These are phyloP conservation scores for Bursaphelenchus okinawaensis DNA, from an alignment of 2,888 invertebrate genomes.

Conservation along the genomic window DNA sequence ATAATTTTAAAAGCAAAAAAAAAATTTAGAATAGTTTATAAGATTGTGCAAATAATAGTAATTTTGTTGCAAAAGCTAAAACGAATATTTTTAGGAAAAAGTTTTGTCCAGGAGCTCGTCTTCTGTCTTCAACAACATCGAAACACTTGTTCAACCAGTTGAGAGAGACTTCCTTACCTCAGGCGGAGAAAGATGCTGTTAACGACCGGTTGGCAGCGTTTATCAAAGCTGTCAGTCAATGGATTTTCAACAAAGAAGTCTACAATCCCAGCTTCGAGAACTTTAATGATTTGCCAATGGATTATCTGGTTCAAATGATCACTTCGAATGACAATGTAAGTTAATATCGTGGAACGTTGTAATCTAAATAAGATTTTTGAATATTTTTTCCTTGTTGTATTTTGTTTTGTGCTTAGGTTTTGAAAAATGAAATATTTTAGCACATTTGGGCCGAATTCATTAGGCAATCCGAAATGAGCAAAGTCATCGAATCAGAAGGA, in stretches of 20 bases:
- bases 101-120: slow-evolving; percentile 31
- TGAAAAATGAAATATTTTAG: slow-evolving; percentile 11
- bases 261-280: slow-evolving; percentile 31
- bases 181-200: slow-evolving; percentile 18
- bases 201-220: slow-evolving; percentile 13
- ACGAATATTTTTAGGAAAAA: slow-evolving; percentile 32
- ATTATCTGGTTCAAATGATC: slow-evolving; percentile 50
- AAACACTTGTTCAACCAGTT: slow-evolving; percentile 25
- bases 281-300: slow-evolving; percentile 41
- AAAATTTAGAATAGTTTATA: too few species aligned
- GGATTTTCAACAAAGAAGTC: slow-evolving; percentile 21
- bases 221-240: slow-evolving; percentile 19
- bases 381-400: too few species aligned
- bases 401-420: too few species aligned
- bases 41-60: too few species aligned
- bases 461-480: slow-evolving; percentile 26
- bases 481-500: neutral
- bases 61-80: too few species aligned
- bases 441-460: slow-evolving; percentile 48
- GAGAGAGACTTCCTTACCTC: slow-evolving; percentile 11
- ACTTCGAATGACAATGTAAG: slow-evolving; percentile 27
- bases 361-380: too few species aligned
- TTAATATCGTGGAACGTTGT: too few species aligned
- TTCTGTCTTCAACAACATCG: slow-evolving; percentile 15
- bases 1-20: too few species aligned